Evolutionary conservation across 92 coral and sea anemone species (phyloP), one percentile per base, ranked within the genome.

Genomic region (Parazoanthus swiftii): DNA sequence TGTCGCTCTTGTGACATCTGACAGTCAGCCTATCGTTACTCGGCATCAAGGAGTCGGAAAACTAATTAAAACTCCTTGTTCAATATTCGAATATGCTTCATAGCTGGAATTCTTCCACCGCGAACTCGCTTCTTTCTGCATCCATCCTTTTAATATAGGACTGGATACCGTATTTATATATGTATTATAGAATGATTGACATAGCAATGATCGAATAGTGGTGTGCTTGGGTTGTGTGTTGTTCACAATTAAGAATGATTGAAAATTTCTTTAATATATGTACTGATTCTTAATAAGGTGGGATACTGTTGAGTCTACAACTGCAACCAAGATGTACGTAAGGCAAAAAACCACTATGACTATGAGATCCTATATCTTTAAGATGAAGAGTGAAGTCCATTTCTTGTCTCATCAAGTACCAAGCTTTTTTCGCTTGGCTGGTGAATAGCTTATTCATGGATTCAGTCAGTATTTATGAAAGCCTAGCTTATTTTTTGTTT

Each of bases 11-110:
- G n/a, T 71, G 58, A 43, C 48, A 39, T 18, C 44, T 83, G 20
- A 66, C 20, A 23, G 51, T 11, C 35, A 73, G 43, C 11, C 46
- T 72, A 84, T 84, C 87, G 66, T 71, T 15, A 18, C 67, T 46
- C 67, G 87, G 36, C 86, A 83, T 83, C 85, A 29, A 18, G 85
- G 85, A 80, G 72, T 54, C 85, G 46, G 71, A 72, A 36, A 72
- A 72, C 68, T 56, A 80, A 80, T 80, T 80, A 80, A 2, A 54
- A 56, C 59, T 11, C 33, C 73, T 80, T 33, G 43, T 58, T 58
- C 72, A 56, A 18, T 54, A 14, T 35, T 80, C 85, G 25, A 63
- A 58, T 56, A 23, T 80, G 25, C 7, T 23, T 54, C 73, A 80
- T 80, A 58, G 29, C 63, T 80, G 51, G 48, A 58, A 80, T 80